These are phyloP conservation scores for Smutsia gigantea DNA, from an alignment of 2,797 vertebrate genomes.

Conservation along the genomic window DNA sequence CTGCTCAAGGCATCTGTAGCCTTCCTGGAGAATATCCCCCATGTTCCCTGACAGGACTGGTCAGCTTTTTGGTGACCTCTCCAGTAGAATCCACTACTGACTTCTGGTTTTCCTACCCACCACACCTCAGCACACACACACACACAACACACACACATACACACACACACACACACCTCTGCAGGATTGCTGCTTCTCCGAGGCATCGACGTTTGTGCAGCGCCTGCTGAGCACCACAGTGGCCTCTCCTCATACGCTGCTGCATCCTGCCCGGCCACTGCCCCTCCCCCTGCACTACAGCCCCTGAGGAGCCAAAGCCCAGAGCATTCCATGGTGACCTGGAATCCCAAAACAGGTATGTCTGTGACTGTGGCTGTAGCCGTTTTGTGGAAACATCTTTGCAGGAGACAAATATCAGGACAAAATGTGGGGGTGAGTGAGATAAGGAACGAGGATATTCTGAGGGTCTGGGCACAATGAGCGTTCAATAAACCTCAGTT, in stretches of 20 bases:
- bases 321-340: fast-evolving
- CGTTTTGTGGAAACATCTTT: neutral
- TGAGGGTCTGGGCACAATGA: neutral
- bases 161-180: neutral
- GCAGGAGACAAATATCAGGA: neutral
- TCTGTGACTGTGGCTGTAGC: neutral
- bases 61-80: neutral
- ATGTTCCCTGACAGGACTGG: neutral
- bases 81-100: neutral
- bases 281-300: neutral
- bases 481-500: neutral
- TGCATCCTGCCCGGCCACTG: fast-evolving
- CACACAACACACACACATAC: too few species aligned
- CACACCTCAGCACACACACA: fast-evolving
- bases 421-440: neutral
- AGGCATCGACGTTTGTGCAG: neutral
- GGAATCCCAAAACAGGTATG: fast-evolving
- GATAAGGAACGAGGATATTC: neutral
- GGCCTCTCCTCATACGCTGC: neutral
- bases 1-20: neutral
- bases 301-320: neutral
- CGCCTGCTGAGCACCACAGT: neutral
- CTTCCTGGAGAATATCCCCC: neutral
- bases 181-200: neutral
- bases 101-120: neutral